Percentiles rank a stretch among this genome's conserved stretches.
These are phyloP conservation scores for Parasteatoda tepidariorum DNA, from an alignment of 1,140 invertebrate species.

Conservation along the genomic window DNA sequence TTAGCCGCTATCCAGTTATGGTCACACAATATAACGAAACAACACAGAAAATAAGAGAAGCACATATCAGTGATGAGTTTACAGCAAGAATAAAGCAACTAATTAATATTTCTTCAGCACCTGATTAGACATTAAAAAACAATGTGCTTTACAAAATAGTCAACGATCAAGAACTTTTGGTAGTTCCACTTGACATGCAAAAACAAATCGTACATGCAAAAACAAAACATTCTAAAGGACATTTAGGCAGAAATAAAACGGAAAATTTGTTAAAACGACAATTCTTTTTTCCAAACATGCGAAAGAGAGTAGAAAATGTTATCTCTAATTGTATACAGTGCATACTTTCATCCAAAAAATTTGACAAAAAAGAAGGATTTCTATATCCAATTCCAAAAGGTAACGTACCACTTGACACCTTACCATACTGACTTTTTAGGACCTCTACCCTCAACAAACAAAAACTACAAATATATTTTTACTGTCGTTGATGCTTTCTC, in stretches of 20 bases:
- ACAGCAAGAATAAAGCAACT: background rate
- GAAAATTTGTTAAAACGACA: background rate
- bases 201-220: constrained; percentile 25
- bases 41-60: background rate
- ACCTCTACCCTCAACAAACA: background rate
- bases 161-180: constrained; percentile 24
- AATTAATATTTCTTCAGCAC: background rate
- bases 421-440: constrained; percentile 26
- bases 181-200: constrained; percentile 5
- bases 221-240: constrained; percentile 8
- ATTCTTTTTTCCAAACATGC: background rate
- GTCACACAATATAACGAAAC: background rate
- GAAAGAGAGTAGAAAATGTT: constrained; percentile 13
- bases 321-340: background rate
- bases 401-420: background rate
- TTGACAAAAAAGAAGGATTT: background rate
- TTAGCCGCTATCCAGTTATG: background rate
- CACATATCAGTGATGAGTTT: constrained; percentile 9
- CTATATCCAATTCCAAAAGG: constrained; percentile 8
- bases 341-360: background rate
- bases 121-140: background rate
- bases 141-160: constrained; percentile 6
- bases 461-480: constrained; percentile 12
- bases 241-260: constrained; percentile 15
- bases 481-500: constrained; percentile 11